These are phyloP conservation scores for Toxotes chatareus DNA, from an alignment of 2,113 vertebrate species.

Conservation along the genomic window DNA sequence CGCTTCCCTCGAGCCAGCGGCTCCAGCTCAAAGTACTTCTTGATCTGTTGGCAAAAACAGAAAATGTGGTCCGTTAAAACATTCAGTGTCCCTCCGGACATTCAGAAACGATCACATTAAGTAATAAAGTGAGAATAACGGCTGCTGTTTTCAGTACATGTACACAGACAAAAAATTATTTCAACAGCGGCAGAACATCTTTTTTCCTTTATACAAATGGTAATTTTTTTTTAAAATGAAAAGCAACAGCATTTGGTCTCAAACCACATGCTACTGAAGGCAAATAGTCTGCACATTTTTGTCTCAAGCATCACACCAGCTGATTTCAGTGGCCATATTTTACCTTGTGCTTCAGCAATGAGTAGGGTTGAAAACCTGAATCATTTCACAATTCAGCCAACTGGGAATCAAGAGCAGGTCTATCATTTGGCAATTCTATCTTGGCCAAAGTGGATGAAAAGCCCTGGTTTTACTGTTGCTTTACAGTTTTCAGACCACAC, in stretches of 20 bases:
- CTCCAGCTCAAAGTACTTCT: slow-evolving; percentile 98
- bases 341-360: not conserved
- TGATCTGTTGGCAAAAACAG: slow-evolving; percentile 85
- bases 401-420: not conserved
- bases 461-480: not conserved
- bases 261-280: not conserved
- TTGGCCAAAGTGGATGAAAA: not conserved
- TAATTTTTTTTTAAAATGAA: not conserved
- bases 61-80: slow-evolving; percentile 5
- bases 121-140: not conserved
- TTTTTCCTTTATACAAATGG: not conserved
- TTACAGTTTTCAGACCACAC: not conserved
- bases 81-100: not conserved
- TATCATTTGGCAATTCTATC: not conserved
- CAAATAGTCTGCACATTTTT: not conserved
- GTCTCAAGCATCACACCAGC: not conserved
- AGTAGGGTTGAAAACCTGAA: not conserved
- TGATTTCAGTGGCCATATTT: not conserved
- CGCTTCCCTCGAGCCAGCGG: slow-evolving; percentile 94
- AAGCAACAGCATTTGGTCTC: not conserved
- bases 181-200: not conserved
- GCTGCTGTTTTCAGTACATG: not conserved
- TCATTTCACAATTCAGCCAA: slow-evolving; percentile 7
- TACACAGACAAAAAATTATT: not conserved
- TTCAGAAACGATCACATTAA: not conserved